Base-by-base conservation (phyloP, 2,888 invertebrate genomes). In the Helleia helle region DNA sequence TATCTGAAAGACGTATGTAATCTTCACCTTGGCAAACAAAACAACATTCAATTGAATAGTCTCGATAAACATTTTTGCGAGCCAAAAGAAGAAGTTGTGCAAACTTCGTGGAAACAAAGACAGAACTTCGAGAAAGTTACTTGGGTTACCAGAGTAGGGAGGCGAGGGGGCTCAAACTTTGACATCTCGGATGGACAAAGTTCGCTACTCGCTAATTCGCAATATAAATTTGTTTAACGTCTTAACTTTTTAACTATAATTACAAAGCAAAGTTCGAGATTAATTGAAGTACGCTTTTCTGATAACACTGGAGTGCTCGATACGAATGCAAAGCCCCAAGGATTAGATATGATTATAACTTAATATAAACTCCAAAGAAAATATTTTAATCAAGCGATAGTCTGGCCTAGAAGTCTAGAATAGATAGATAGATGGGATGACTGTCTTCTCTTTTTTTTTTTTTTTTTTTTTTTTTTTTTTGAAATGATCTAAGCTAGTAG, bases 221-320 rank as follows among this genome's bases (percentile, higher is more conserved):
- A 76, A 75, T 80, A 81, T 83, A 84, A 83, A 83, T 83, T 83
- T 81, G 79, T 80, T 81, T 81, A 79, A 84, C 77, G 81, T 79
- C 74, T 68, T 68, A 80, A 83, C 81, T 83, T 84, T 80, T 81
- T 74, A 81, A 77, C 79, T 72, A 73, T 80, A 79, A 83, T 81
- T 80, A 80, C 76, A 69, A 64, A 65, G 64, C 59, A 59, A 73
- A 79, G 62, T 79, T 73, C 60, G 55, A 62, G 66, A 79, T 75
- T 69, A 70, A 80, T 77, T 73, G 67, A 65, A 74, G 70, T 64
- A 64, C 45, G 48, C 51, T 65, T 71, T 63, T 71, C 56, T 61
- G 68, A 63, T 65, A 59, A 59, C 54, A 51, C 51, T 55, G 54
- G 58, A 49, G 57, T 68, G 60, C 65, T 74, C 70, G 64, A 67